A percentile compares a stretch with the other conserved stretches of the same genome.
Evolutionary conservation across 2,888 invertebrate genomes (phyloP).

Genomic region (Heteropelma amictum): DNA sequence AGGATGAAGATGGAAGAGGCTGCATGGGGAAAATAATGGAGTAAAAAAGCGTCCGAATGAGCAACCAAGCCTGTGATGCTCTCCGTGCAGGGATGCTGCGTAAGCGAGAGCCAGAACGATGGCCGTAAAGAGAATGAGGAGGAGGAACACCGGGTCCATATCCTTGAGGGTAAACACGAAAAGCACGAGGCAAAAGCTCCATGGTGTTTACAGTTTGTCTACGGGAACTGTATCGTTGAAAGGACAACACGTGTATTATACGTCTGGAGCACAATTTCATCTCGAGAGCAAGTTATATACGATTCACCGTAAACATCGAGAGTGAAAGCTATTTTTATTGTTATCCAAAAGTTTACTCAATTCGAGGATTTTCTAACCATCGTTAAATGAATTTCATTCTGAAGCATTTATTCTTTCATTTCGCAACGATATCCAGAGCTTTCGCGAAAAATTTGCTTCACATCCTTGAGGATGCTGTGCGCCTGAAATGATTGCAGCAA

Average conservation of each 20-base stretch:
- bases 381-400: background rate
- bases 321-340: background rate
- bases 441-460: no score
- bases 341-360: background rate
- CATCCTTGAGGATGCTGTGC: no score
- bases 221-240: background rate
- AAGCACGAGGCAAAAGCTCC: conserved; percentile 31
- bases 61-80: background rate
- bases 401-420: background rate
- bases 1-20: conserved; percentile 9
- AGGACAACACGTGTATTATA: conserved; percentile 30
- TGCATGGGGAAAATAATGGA: background rate
- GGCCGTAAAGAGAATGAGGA: conserved; percentile 28
- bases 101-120: conserved; percentile 8
- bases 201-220: conserved; percentile 35
- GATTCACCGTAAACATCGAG: background rate
- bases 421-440: no score
- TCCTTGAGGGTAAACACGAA: conserved; percentile 40
- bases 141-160: conserved; percentile 37
- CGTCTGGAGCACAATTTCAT: conserved; percentile 21
- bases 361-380: background rate
- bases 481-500: no score
- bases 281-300: background rate
- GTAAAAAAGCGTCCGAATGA: no score
- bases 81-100: background rate